Conservation (phyloP, 2,113 vertebrate genomes). For the Podarcis raffonei region DNA sequence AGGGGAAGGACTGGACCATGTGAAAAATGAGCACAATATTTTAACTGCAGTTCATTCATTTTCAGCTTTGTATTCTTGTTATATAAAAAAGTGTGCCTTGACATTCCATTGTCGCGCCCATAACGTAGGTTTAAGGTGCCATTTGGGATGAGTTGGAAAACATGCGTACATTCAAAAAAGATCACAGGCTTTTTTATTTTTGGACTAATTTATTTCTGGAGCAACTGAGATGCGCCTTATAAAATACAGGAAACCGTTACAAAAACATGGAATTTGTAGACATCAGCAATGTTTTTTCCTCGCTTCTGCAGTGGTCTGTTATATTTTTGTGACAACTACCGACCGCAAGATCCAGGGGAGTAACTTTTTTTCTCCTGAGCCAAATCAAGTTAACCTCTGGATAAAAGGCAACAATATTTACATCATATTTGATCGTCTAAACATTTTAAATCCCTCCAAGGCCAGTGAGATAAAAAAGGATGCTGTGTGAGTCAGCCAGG, state of each 20-base stretch:
- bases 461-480: not conserved
- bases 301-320: not conserved
- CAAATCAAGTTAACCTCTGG: not conserved
- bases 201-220: not conserved
- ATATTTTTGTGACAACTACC: not conserved
- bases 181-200: not conserved
- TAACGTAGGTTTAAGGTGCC: too few relatives aligned
- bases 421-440: not conserved
- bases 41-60: too few relatives aligned
- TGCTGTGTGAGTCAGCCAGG: not conserved
- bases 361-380: not conserved
- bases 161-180: not conserved
- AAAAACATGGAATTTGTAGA: not conserved
- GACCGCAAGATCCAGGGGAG: too few relatives aligned
- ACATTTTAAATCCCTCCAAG: not conserved
- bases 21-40: too few relatives aligned
- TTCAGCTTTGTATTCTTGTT: too few relatives aligned
- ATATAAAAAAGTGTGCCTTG: too few relatives aligned
- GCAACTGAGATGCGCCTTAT: not conserved
- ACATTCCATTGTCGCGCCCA: too few relatives aligned
- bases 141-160: too few relatives aligned
- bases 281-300: not conserved
- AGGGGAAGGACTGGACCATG: too few relatives aligned
- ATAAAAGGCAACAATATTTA: not conserved
- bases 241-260: not conserved